These are phyloP conservation scores for Drosophila algonquin DNA, from an alignment of 2,888 invertebrate species.

Conservation along the genomic window DNA sequence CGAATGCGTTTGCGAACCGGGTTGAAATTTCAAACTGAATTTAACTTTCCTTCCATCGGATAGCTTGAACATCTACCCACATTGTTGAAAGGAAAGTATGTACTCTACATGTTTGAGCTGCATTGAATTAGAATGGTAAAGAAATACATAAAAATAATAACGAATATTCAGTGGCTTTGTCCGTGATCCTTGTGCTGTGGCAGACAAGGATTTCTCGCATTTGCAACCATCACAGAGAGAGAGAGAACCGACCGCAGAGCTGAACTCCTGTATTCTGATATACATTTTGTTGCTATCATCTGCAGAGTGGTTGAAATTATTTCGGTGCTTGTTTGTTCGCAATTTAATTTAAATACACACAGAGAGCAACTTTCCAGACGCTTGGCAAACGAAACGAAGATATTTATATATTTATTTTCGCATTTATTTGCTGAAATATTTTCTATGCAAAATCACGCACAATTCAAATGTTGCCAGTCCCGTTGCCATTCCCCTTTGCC, in stretches of 20 bases:
- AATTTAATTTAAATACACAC: slow-evolving; percentile 43
- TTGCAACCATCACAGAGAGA: slow-evolving; percentile 14
- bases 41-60: neutral
- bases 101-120: neutral
- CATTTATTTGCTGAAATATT: slow-evolving; percentile 31
- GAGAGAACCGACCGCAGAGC: slow-evolving; percentile 1
- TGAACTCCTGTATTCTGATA: slow-evolving; percentile 8
- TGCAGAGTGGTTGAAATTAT: slow-evolving; percentile 30
- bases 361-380: slow-evolving; percentile 29
- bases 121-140: slow-evolving; percentile 3
- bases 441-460: slow-evolving; percentile 46
- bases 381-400: slow-evolving; percentile 36
- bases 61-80: neutral
- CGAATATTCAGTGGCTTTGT: slow-evolving; percentile 10
- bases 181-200: slow-evolving; percentile 10
- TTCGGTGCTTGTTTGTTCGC: slow-evolving; percentile 37
- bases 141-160: neutral
- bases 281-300: slow-evolving; percentile 19
- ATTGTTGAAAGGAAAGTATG: neutral
- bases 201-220: slow-evolving; percentile 10
- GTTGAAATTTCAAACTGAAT: neutral
- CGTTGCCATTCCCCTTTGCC: slow-evolving; percentile 4
- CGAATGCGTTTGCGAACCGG: neutral
- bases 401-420: slow-evolving; percentile 25
- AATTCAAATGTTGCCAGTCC: slow-evolving; percentile 17